Percentiles rank a stretch among this genome's conserved stretches.
Evolutionary conservation across 2,888 invertebrate genomes (phyloP).

Genomic region (Calliopum simillimum): DNA sequence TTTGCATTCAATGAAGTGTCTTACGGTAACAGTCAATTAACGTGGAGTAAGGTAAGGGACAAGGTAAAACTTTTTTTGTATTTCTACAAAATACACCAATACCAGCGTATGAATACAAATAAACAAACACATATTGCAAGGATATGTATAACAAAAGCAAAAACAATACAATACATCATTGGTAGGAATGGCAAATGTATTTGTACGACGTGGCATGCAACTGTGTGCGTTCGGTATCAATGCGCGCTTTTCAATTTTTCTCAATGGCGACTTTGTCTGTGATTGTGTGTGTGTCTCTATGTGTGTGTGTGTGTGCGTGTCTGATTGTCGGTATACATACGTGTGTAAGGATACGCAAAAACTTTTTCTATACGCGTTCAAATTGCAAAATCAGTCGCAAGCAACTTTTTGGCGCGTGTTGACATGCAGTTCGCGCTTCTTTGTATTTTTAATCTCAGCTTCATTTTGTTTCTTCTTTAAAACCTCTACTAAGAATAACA

Average conservation of each 20-base stretch:
- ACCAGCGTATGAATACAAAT: neutral
- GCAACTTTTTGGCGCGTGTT: conserved; percentile 67
- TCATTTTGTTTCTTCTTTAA: conserved; percentile 18
- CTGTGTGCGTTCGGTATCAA: conserved; percentile 15
- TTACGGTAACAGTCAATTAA: conserved; percentile 51
- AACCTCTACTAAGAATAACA: neutral
- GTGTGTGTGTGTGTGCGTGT: conserved; percentile 24
- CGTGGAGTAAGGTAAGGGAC: neutral
- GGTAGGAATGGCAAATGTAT: neutral
- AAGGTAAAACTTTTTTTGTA: neutral
- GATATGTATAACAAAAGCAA: conserved; percentile 2
- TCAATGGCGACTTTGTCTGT: conserved; percentile 36
- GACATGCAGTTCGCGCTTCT: conserved; percentile 64
- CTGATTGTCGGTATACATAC: conserved; percentile 3
- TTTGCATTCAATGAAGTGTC: conserved; percentile 20
- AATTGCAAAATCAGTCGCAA: conserved; percentile 59
- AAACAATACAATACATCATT: neutral
- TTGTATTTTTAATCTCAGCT: conserved; percentile 53
- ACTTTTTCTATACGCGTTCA: conserved; percentile 24
- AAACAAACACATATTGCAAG: neutral
- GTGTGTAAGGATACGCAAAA: neutral
- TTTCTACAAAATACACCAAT: neutral
- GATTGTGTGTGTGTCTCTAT: conserved; percentile 38
- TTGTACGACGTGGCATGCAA: neutral
- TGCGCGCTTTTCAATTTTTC: conserved; percentile 30